Evolutionary conservation across 2,797 vertebrate species (phyloP), one percentile per base, ranked within the genome.

Genomic region (Danionella dracula): DNA sequence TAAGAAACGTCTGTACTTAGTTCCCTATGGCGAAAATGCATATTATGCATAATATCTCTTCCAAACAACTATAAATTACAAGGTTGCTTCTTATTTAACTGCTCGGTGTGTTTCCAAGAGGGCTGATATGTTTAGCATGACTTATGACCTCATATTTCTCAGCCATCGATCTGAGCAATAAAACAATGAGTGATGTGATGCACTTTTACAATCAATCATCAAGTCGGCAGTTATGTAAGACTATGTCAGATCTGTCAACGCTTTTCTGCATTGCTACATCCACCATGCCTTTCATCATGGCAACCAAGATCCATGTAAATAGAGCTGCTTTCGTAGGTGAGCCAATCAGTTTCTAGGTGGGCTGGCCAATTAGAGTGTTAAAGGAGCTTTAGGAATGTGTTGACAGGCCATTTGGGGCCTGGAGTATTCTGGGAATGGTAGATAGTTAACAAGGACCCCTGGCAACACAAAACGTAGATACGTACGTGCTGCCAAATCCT

Each of bases 361-460:
- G 11, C 8, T n/a, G 9, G 35, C 45, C 50, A 67, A 29, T 55
- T 41, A 55, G 23, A 60, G 35, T 7, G 34, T 23, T 10, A 62
- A 67, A 42, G 48, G 46, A 42, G 42, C 9, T 55, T 41, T 55
- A 27, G 16, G 35, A 65, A 66, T 54, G 50, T 45, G 55, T 46
- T 55, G 63, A 66, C 63, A 55, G 63, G 41, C 49, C 34, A 23
- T 5, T 27, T 35, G 19, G 37, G 42, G 27, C 61, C 55, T 40
- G 16, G 27, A 17, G 32, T 45, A 57, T 57, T 49, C 44, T 57
- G 42, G 12, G 44, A 57, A 66, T 57, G 42, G 9, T 29, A 38
- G 17, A 56, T 55, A 6, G 6, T 3, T 3, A 27, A 27, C 3
- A 27, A n/a, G n/a, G n/a, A n/a, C n/a, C n/a, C n/a, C n/a, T n/a